Evolutionary conservation across 1,140 invertebrate genomes (phyloP).

Genomic region (Drosophila simulans): DNA sequence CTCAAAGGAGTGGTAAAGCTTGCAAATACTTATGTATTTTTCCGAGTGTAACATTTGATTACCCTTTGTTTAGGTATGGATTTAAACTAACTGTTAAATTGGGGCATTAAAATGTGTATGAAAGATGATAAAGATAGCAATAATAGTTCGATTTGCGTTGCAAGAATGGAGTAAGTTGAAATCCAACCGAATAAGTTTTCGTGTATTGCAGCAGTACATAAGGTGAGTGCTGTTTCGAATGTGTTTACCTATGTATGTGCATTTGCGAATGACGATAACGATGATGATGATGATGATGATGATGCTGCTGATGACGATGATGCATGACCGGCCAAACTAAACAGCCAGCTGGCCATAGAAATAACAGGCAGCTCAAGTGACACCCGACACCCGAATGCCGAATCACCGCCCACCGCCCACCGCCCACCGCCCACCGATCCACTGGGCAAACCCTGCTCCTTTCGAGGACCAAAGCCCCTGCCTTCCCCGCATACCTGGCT

Average conservation of each 20-base stretch:
- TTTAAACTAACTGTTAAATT: too few species aligned
- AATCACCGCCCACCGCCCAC: too few species aligned
- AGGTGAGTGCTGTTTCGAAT: slow-evolving; percentile 29
- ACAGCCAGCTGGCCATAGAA: slow-evolving; percentile 38
- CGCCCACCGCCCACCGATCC: slow-evolving; percentile 1
- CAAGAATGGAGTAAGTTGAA: background rate
- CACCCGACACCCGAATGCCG: background rate
- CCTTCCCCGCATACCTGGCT: slow-evolving; percentile 5
- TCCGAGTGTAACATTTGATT: too few species aligned
- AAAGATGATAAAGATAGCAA: too few species aligned
- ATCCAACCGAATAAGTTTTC: background rate
- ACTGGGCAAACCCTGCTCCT: background rate
- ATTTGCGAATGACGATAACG: slow-evolving; percentile 18
- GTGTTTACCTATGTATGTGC: slow-evolving; percentile 49
- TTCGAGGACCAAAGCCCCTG: background rate
- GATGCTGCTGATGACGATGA: slow-evolving; percentile 28
- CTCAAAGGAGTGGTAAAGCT: too few species aligned
- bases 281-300: background rate
- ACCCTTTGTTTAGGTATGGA: too few species aligned
- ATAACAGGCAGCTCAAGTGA: slow-evolving; percentile 37
- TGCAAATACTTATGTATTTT: too few species aligned
- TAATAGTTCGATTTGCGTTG: too few species aligned
- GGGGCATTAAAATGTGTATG: too few species aligned
- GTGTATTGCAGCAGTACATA: slow-evolving; percentile 33
- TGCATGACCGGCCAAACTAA: slow-evolving; percentile 48